Percentiles rank a stretch among this genome's conserved stretches.
These are phyloP conservation scores for Phragmatobia fuliginosa DNA, from an alignment of 2,888 invertebrate species.

Conservation along the genomic window DNA sequence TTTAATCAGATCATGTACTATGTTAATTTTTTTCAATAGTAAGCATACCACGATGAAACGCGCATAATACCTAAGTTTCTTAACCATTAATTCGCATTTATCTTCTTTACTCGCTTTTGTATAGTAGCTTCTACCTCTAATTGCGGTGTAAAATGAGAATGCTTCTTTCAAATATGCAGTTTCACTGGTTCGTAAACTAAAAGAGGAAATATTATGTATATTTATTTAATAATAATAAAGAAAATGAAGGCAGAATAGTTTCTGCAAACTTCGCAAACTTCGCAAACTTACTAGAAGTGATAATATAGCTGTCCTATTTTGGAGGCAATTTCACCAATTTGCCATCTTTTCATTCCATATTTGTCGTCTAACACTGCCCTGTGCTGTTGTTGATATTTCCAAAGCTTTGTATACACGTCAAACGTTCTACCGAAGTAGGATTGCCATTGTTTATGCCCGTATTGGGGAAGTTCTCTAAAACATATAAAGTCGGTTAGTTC, in stretches of 20 bases:
- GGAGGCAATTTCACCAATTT: constrained; percentile 99
- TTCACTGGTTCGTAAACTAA: constrained; percentile 97
- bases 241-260: too few species aligned
- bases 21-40: constrained; percentile 96
- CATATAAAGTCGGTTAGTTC: background rate
- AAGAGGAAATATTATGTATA: constrained; percentile 48
- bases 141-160: constrained; percentile 98
- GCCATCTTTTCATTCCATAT: constrained; percentile 98
- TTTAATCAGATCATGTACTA: constrained; percentile 96
- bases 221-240: background rate
- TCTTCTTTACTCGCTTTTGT: constrained; percentile 97
- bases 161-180: constrained; percentile 98
- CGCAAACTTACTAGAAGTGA: constrained; percentile 96
- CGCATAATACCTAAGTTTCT: constrained; percentile 97
- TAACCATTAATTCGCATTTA: constrained; percentile 98
- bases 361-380: constrained; percentile 95
- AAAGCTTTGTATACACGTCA: constrained; percentile 98
- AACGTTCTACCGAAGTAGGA: constrained; percentile 98
- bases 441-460: constrained; percentile 99
- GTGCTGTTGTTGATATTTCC: constrained; percentile 99
- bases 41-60: constrained; percentile 98
- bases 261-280: background rate
- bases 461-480: constrained; percentile 97
- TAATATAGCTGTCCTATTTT: constrained; percentile 99
- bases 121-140: constrained; percentile 97